A percentile compares a stretch with the other conserved stretches of the same genome.
Conservation (phyloP, 1,140 invertebrate species). For the Pygmarrhopalites habei region DNA sequence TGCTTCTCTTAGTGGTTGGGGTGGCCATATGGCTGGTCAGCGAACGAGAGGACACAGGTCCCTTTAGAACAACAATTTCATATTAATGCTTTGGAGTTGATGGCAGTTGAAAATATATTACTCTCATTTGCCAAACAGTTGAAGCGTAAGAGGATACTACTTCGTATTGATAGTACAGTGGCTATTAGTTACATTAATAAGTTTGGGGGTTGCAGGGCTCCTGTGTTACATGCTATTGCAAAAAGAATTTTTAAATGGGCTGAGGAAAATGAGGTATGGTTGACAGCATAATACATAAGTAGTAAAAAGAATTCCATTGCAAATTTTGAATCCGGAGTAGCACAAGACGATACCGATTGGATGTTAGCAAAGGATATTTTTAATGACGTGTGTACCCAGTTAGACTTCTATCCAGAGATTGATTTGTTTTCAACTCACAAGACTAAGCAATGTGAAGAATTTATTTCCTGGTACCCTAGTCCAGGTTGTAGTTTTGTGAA, state of each 20-base stretch:
- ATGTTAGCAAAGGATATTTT: not conserved
- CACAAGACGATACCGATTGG: not conserved
- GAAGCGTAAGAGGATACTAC: not conserved
- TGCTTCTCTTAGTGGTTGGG: slow-evolving; percentile 15
- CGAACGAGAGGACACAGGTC: slow-evolving; percentile 13
- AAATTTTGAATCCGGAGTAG: not conserved
- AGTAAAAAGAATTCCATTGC: not conserved
- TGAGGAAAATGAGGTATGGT: not conserved
- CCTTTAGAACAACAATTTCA: not conserved
- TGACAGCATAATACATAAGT: not conserved
- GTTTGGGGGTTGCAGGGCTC: slow-evolving; percentile 15
- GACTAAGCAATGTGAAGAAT: not conserved
- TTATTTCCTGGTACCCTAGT: not conserved
- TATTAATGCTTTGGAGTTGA: slow-evolving; percentile 26
- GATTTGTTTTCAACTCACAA: not conserved
- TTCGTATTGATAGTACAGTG: slow-evolving; percentile 15
- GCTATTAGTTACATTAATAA: slow-evolving; percentile 22
- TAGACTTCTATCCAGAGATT: not conserved
- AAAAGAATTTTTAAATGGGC: slow-evolving; percentile 16
- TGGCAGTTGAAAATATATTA: slow-evolving; percentile 13
- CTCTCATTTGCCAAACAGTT: not conserved
- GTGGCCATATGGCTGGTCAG: not conserved
- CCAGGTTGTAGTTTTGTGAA: not conserved
- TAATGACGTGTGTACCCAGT: not conserved
- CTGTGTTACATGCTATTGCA: slow-evolving; percentile 3